Evolutionary conservation across 2,797 vertebrate species (phyloP).

Genomic region (Anguilla marmorata): DNA sequence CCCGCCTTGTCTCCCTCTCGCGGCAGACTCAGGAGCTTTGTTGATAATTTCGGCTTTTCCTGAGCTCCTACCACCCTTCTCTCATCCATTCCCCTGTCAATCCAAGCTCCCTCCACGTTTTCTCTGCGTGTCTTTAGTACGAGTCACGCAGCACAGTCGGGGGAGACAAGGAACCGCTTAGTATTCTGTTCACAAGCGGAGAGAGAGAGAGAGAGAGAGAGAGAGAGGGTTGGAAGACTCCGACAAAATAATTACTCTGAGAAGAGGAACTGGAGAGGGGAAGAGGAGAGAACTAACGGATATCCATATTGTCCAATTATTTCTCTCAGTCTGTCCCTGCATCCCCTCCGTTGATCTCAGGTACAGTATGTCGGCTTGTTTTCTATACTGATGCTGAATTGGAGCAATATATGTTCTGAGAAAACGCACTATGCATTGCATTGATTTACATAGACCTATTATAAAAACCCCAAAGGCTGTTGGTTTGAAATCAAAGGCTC

Average conservation of each 20-base stretch:
- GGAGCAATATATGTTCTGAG: background rate
- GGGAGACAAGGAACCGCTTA: constrained; percentile 63
- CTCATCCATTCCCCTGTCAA: constrained; percentile 35
- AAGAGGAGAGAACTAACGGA: constrained; percentile 31
- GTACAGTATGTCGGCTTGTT: constrained; percentile 25
- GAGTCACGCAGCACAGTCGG: constrained; percentile 59
- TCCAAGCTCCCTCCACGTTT: constrained; percentile 54
- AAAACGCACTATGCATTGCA: background rate
- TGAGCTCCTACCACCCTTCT: background rate
- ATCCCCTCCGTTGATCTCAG: constrained; percentile 29
- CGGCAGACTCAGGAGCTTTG: background rate
- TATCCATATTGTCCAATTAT: constrained; percentile 32
- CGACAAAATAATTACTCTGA: constrained; percentile 21
- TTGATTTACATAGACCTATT: background rate
- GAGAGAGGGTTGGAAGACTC: background rate
- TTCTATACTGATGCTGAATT: constrained; percentile 7
- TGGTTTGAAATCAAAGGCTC: background rate
- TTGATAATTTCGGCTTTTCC: background rate
- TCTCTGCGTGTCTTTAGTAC: constrained; percentile 74
- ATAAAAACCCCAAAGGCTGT: background rate
- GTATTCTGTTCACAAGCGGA: constrained; percentile 73
- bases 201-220: background rate
- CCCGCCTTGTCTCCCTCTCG: constrained; percentile 33
- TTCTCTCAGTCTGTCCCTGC: constrained; percentile 33
- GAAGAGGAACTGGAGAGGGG: constrained; percentile 25